Base-by-base conservation (phyloP, 2,888 invertebrate genomes). In the Lydus trimaculatus region DNA sequence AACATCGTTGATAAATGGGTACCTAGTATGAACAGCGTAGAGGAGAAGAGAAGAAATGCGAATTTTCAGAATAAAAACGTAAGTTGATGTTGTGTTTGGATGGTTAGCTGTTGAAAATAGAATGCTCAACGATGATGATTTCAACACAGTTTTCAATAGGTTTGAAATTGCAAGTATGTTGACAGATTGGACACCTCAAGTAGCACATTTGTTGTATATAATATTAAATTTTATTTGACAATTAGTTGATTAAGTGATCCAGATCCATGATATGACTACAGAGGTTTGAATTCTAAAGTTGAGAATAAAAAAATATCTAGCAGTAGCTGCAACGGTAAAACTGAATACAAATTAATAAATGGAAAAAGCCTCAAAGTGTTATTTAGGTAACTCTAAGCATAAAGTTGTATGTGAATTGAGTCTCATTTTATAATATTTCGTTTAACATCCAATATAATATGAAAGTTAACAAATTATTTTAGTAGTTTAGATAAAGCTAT, bases 1-100 rank as follows among this genome's bases (percentile, higher is more conserved):
- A 71, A 70, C 72, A 71, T 67, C 67, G 72, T 76, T 73, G 74
- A 76, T 75, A 75, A 75, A 75, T 74, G 72, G 72, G 73, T 72
- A 61, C 31, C n/a, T n/a, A n/a, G n/a, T 58, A 28, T 65, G 61
- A 63, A 65, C 65, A 33, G 68, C 33, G 13, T 36, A 13, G 13
- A 36, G 13, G 36, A 15, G 36, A 15, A 36, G 36, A 15, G 1
- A 36, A 3, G 36, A 13, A 33, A 33, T 33, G 61, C 9, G 58
- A 58, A 31, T 7, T 33, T 31, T 33, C 9, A 7, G 23, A 61
- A 31, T 61, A 23, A 20, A 31, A 23, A 61, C 13, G 15, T 36
- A 36, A 36, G 36, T 36, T 13, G 36, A 4, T 28, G 2, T 28
- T 28, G 3, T 36, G 36, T 36, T 28, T 43, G 39, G 17, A 17